A percentile compares a stretch with the other conserved stretches of the same genome.
Conservation (phyloP, 2,113 vertebrate genomes). For the Theristicus caerulescens region DNA sequence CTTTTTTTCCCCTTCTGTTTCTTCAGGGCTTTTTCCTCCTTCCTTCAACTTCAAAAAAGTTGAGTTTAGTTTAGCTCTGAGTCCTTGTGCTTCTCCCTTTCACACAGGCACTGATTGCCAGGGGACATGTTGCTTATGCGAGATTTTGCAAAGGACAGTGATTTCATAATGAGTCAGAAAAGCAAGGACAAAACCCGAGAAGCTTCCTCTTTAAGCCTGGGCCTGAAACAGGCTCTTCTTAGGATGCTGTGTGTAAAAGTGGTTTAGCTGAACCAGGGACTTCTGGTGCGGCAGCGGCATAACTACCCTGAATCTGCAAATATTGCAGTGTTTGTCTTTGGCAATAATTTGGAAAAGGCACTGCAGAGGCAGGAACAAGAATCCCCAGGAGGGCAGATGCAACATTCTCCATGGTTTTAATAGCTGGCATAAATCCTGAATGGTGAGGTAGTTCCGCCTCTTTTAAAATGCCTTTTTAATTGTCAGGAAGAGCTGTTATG, state of each 20-base stretch:
- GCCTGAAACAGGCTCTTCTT: not conserved
- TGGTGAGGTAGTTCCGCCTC: not conserved
- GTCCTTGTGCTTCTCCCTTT: not conserved
- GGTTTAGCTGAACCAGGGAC: not conserved
- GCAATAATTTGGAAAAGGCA: not conserved
- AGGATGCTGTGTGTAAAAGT: not conserved
- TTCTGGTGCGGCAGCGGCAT: not conserved
- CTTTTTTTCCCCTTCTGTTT: not conserved
- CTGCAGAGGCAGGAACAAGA: not conserved
- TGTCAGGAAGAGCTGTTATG: not conserved
- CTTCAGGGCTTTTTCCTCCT: not conserved
- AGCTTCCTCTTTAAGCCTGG: not conserved
- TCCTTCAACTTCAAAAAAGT: not conserved
- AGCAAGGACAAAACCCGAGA: not conserved
- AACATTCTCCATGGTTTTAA: not conserved
- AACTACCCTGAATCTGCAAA: not conserved
- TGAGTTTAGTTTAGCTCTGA: not conserved
- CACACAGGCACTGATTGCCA: not conserved
- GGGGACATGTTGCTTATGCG: not conserved
- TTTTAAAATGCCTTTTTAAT: not conserved
- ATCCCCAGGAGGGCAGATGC: not conserved
- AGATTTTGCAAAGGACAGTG: not conserved
- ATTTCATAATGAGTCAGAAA: not conserved
- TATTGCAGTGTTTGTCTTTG: constrained; percentile 11
- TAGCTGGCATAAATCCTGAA: not conserved